Evolutionary conservation across 2,797 vertebrate genomes (phyloP), one percentile per base, ranked within the genome.

Genomic region (Pseudochirops cupreus): DNA sequence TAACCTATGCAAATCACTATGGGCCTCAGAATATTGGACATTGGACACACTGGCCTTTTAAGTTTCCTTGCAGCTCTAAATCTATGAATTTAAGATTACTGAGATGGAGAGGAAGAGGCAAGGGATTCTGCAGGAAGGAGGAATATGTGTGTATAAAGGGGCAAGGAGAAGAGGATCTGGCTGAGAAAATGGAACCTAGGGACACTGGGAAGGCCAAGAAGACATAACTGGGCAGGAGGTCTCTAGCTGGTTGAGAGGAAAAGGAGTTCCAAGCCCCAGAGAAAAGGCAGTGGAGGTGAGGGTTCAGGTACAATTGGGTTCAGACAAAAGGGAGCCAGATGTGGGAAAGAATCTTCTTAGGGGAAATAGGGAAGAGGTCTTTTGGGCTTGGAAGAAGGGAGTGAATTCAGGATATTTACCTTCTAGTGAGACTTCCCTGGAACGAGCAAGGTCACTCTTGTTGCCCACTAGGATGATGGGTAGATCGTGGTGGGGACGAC

Each of bases 391-490:
- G 28, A 54, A 91, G 55, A 46, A 91, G 90, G 26, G 87, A 92
- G 62, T 29, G 3, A 7, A n/a, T 94, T 95, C 89, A 39, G 95
- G 67, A 96, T 97, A 97, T 99, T 91, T 98, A 99, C 99, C 99
- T 95, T 99, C 99, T 16, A 99, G 96, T 93, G 99, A 99, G 97
- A 99, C 99, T 98, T 99, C 99, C 92, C 99, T 98, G 57, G 99
- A 99, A 74, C 99, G 99, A 18, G 99, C 99, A 58, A 99, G 98
- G 98, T 99, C 99, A 3, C 99, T 99, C 99, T 99, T 99, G 98
- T 99, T 99, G 97, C 99, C 99, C 98, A 99, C 99, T 26, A 99
- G 99, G 98, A 99, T 99, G 98, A 99, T 99, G 91, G 99, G 99
- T 46, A 99, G 99, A 62, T 99, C 99, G 0, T 99, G 99, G 95